Conservation (phyloP, 2,888 invertebrate genomes). For the Oligia strigilis region DNA sequence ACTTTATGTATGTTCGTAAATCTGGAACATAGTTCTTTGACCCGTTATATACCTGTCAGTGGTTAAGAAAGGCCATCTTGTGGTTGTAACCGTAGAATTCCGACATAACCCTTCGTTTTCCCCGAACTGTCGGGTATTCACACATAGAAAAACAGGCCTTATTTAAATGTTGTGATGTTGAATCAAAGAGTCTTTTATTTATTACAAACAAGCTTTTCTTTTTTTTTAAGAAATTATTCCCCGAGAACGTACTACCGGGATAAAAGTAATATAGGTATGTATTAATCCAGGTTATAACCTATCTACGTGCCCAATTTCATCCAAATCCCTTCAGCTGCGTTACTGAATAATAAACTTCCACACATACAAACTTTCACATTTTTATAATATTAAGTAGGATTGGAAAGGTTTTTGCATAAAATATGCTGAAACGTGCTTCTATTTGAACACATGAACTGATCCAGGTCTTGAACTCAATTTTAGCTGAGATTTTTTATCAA, state of each 20-base stretch:
- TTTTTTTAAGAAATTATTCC: neutral
- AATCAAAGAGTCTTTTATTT: neutral
- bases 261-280: neutral
- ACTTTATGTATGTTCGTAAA: neutral
- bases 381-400: neutral
- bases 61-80: constrained; percentile 19
- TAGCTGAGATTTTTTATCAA: neutral
- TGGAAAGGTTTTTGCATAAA: constrained; percentile 34
- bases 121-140: neutral
- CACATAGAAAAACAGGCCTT: constrained; percentile 13
- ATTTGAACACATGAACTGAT: constrained; percentile 39
- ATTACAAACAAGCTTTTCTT: no score
- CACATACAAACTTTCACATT: neutral
- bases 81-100: constrained; percentile 8
- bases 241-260: neutral
- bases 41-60: constrained; percentile 10
- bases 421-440: constrained; percentile 29
- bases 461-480: constrained; percentile 27
- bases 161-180: constrained; percentile 14
- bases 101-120: constrained; percentile 1
- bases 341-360: neutral
- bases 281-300: neutral
- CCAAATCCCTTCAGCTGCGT: neutral
- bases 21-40: constrained; percentile 16
- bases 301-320: neutral